Conservation (phyloP, 2,113 vertebrate species). For the Eonycteris spelaea region DNA sequence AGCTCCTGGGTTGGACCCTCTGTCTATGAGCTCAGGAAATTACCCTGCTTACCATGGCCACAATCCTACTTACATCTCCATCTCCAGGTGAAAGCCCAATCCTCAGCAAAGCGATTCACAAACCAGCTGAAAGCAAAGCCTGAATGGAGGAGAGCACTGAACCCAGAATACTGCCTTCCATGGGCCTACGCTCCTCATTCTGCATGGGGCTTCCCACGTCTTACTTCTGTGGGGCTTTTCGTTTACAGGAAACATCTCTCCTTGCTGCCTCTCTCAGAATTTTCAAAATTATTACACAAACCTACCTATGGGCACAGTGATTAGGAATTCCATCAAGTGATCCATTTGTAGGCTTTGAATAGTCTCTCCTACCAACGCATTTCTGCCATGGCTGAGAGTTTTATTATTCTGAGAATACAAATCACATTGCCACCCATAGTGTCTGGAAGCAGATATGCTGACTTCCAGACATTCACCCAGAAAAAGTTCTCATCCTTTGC, state of each 20-base stretch:
- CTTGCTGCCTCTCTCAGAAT: background rate
- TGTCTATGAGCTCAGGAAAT: background rate
- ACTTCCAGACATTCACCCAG: rapidly evolving
- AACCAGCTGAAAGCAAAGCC: background rate
- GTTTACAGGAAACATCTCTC: background rate
- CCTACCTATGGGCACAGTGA: background rate
- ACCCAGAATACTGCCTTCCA: rapidly evolving
- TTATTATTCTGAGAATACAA: background rate
- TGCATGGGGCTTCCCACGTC: background rate
- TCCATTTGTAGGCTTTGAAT: background rate
- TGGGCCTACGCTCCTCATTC: background rate
- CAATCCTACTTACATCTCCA: background rate
- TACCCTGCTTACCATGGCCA: background rate
- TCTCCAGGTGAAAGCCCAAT: background rate
- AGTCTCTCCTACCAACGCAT: background rate
- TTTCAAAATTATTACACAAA: background rate
- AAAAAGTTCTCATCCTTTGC: constrained; percentile 23
- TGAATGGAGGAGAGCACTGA: background rate
- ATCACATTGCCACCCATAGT: background rate
- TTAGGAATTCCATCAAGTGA: background rate
- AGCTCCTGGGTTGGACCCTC: background rate
- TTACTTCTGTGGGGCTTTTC: background rate
- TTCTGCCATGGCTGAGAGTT: rapidly evolving
- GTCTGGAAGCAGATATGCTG: background rate
- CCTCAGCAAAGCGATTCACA: background rate